These are phyloP conservation scores for Elephas maximus DNA, from an alignment of 2,113 vertebrate species.

Conservation along the genomic window DNA sequence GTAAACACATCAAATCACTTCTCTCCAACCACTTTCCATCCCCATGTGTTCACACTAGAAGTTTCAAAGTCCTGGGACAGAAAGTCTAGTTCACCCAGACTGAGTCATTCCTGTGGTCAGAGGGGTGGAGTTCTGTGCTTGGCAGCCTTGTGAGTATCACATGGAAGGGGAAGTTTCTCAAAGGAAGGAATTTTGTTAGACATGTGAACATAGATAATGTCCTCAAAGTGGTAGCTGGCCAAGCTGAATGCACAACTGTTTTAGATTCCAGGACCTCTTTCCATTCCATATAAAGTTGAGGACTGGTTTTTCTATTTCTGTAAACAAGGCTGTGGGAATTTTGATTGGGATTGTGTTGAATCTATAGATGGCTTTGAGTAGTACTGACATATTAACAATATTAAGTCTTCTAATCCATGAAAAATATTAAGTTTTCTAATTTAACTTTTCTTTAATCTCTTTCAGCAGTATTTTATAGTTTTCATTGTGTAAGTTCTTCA, in stretches of 20 bases:
- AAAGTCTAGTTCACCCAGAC: not conserved
- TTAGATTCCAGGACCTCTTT: too few species aligned
- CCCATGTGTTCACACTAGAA: not conserved
- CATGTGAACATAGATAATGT: not conserved
- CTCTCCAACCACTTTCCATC: not conserved
- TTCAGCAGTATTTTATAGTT: too few species aligned
- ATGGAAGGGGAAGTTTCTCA: not conserved
- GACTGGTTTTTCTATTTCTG: too few species aligned
- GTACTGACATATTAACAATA: too few species aligned
- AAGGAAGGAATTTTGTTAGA: not conserved
- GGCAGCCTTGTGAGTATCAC: not conserved
- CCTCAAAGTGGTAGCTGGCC: not conserved
- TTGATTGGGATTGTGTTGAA: too few species aligned
- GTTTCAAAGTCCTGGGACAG: not conserved
- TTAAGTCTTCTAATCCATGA: too few species aligned
- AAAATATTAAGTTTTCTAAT: too few species aligned
- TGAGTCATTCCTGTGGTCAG: constrained; percentile 48
- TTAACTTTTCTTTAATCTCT: too few species aligned
- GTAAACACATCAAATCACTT: not conserved
- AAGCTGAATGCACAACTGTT: not conserved
- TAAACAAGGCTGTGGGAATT: too few species aligned
- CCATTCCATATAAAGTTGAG: too few species aligned
- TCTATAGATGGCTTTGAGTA: too few species aligned
- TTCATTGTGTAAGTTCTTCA: too few species aligned
- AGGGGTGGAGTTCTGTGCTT: not conserved